Base-by-base conservation (phyloP, 1,140 invertebrate genomes). In the Platorchestia sp. region DNA sequence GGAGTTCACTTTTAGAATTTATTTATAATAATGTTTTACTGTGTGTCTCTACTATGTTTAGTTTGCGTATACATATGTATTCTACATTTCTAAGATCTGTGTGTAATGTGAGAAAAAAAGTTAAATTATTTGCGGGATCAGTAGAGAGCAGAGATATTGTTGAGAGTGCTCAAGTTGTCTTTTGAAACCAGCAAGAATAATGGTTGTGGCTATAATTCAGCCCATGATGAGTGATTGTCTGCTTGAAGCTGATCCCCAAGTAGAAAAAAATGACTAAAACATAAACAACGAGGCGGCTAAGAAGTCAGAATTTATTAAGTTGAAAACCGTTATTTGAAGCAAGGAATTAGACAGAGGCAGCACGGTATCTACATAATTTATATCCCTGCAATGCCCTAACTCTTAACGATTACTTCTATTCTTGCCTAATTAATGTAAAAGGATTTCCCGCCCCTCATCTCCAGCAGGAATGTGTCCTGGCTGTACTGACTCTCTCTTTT, bases 381-480 rank as follows among this genome's bases (percentile, higher is more conserved):
- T 22, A 22, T 75, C 59, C 14, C 36, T 75, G 59, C 59, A 75
- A 75, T 75, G 10, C 59, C 59, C 59, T 75, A 75, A 75, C 59
- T 75, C 27, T 75, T 75, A 75, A 75, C 59, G 59, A 75, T 75
- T 75, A 75, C 59, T 75, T 75, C 59, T 75, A 75, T 75, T 75
- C 59, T 75, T 36, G 59, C 59, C 59, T 75, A 75, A 36, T 36
- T 75, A 75, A 75, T 75, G 59, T 75, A 75, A 75, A 51, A 75
- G 59, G 59, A 75, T 75, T 27, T 75, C 59, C 59, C 14, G 59
- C 59, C 59, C 59, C 59, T 75, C 14, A 22, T 22, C 59, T 75
- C 59, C 59, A 75, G 59, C 14, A 19, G 27, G 10, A 51, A 51
- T 51, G 47, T 51, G 47, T 51, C 6, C 19, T 51, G 47, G 47